phyloP scores from a whole-genome alignment of 2,113 vertebrate species.

The Anoplopoma fimbria region DNA sequence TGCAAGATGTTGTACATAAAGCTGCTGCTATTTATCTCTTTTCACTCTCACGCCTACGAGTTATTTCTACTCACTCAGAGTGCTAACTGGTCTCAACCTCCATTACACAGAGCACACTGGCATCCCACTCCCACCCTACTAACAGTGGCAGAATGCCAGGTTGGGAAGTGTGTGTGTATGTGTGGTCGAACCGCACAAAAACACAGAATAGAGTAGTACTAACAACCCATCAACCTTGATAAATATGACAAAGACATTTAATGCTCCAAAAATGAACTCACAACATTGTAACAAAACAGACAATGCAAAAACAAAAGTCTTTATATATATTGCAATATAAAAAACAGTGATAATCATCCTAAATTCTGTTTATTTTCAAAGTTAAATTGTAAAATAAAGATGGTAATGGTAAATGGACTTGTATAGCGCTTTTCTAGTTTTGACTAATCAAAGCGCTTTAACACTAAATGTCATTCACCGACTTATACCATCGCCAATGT shows the following conservation, averaged over 20 bases:
- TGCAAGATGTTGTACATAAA: slow-evolving; percentile 22
- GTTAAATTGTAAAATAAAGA: too few relatives aligned
- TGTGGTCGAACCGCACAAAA: slow-evolving; percentile 29
- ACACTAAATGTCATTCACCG: too few relatives aligned
- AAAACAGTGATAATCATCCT: too few relatives aligned
- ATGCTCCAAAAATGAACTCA: slow-evolving; percentile 22
- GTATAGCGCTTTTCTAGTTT: too few relatives aligned
- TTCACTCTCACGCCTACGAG: slow-evolving; percentile 76
- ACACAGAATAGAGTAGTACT: slow-evolving; percentile 30
- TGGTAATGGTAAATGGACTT: too few relatives aligned
- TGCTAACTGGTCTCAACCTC: slow-evolving; percentile 65
- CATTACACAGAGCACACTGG: slow-evolving; percentile 51
- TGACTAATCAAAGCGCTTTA: too few relatives aligned
- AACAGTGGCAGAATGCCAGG: slow-evolving; percentile 51
- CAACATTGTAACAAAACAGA: too few relatives aligned
- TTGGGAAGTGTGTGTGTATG: slow-evolving; percentile 31
- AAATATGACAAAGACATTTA: slow-evolving; percentile 22
- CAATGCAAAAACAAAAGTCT: too few relatives aligned
- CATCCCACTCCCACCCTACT: slow-evolving; percentile 56
- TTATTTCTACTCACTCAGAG: slow-evolving; percentile 49
- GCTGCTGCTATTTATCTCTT: slow-evolving; percentile 62
- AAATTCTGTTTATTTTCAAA: too few relatives aligned
- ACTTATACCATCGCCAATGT: too few relatives aligned
- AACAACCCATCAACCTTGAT: slow-evolving; percentile 34
- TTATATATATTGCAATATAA: too few relatives aligned